phyloP scores from a whole-genome alignment of 2,113 vertebrate genomes.

The Anoura caudifer region DNA sequence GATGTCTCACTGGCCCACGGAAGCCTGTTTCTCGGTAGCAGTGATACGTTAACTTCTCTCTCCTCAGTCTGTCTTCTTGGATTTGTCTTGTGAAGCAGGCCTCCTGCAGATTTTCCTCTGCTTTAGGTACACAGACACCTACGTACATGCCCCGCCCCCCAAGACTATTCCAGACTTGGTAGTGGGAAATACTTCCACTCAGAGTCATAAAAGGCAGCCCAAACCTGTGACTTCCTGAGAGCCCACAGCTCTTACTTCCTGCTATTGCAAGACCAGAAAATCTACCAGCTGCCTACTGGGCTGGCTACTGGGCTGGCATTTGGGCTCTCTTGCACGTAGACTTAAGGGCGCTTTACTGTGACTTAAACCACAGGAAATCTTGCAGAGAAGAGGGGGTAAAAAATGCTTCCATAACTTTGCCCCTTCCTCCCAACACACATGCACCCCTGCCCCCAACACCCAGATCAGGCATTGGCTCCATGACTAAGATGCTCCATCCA shows the following conservation, averaged over 20 bases:
- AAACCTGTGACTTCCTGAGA: neutral
- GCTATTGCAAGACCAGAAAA: neutral
- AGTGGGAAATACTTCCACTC: neutral
- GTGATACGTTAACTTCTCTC: neutral
- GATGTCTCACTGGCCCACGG: neutral
- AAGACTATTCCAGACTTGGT: neutral
- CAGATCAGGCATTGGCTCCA: neutral
- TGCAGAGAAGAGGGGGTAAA: neutral
- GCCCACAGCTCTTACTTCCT: neutral
- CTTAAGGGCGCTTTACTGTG: neutral
- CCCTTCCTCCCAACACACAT: neutral
- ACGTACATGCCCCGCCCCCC: fast-evolving
- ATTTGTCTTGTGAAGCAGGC: neutral
- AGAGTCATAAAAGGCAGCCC: neutral
- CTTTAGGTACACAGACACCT: neutral
- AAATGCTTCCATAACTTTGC: neutral
- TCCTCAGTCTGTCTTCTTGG: neutral
- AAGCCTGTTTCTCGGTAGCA: neutral
- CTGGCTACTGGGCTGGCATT: neutral
- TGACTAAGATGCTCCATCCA: neutral
- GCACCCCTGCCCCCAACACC: neutral
- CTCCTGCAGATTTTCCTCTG: neutral
- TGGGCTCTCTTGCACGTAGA: neutral
- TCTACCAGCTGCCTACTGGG: neutral
- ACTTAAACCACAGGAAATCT: neutral